Evolutionary conservation across 2,113 vertebrate genomes (phyloP), one percentile per base, ranked within the genome.

Genomic region (Marmota flaviventris): DNA sequence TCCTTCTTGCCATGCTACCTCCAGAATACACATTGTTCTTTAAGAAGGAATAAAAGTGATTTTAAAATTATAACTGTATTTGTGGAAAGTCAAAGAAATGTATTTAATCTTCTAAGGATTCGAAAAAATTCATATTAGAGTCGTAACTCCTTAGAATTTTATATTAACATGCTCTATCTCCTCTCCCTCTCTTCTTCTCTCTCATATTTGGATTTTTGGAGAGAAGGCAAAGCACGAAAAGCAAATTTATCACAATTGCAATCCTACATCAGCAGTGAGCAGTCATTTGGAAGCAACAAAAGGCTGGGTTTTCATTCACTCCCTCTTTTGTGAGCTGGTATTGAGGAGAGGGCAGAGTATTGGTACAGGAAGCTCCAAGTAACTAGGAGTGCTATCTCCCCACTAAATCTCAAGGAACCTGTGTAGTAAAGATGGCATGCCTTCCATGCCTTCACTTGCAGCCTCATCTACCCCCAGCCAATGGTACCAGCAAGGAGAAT

Each of bases 1-100:
- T 99, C 97, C 99, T 99, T 94, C 99, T 99, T 4, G 99, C 99
- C 99, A 99, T 99, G 75, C 99, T 99, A 48, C 99, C 99, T 79
- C 98, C 99, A 72, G 99, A 96, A 96, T 99, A 99, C 3, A 98
- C 93, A 2, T 99, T 99, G 95, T 99, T 99, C 99, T 99, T 98
- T 84, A 91, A 72, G 97, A 95, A 92, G 65, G 48, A 91, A 96
- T 96, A 56, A 69, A 51, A 7, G 0, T 29, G 94, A 67, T 25
- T 82, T 98, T 3, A 58, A 72, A 96, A 97, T 61, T 82, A 82
- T 56, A 58, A 78, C 73, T 22, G 51, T 76, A 69, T 77, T 39
- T 45, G 76, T 96, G 18, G 24, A 82, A 89, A 95, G 73, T 94
- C 3, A 90, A 87, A 85, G 79, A 56, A 76, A 96, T 58, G 11